phyloP scores from a whole-genome alignment of 1,140 invertebrate genomes.

The Zaprionus capensis region DNA sequence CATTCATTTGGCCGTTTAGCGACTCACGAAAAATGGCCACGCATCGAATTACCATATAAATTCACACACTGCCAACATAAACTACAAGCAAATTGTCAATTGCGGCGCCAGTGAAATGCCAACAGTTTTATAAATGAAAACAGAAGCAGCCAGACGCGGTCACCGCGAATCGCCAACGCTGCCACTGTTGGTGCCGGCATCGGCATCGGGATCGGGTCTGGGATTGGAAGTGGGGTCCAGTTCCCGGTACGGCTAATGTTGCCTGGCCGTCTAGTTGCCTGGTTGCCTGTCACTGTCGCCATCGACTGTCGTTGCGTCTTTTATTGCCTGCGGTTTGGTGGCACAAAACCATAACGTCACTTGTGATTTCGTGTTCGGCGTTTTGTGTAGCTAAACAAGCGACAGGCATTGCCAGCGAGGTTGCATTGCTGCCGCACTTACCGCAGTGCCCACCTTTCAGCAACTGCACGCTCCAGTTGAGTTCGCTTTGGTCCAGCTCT shows the following conservation, averaged over 20 bases:
- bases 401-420: not conserved
- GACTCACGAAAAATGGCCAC: slow-evolving; percentile 57
- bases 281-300: slow-evolving; percentile 14
- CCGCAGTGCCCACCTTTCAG: slow-evolving; percentile 66
- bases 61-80: slow-evolving; percentile 77
- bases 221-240: slow-evolving; percentile 20
- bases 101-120: slow-evolving; percentile 64
- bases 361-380: slow-evolving; percentile 73
- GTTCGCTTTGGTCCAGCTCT: slow-evolving; percentile 16
- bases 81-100: slow-evolving; percentile 79
- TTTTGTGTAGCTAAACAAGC: slow-evolving; percentile 70
- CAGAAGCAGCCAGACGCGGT: slow-evolving; percentile 39
- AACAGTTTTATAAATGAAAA: slow-evolving; percentile 77
- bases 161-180: not conserved
- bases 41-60: slow-evolving; percentile 74
- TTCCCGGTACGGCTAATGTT: slow-evolving; percentile 50
- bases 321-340: slow-evolving; percentile 80
- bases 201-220: not conserved
- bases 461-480: slow-evolving; percentile 51
- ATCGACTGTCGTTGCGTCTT: slow-evolving; percentile 70
- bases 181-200: not conserved
- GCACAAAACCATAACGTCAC: slow-evolving; percentile 78
- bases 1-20: slow-evolving; percentile 61
- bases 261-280: not conserved
- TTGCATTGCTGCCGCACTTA: slow-evolving; percentile 46